Evolutionary conservation across 1,140 invertebrate species (phyloP).

Genomic region (Nephila pilipes): DNA sequence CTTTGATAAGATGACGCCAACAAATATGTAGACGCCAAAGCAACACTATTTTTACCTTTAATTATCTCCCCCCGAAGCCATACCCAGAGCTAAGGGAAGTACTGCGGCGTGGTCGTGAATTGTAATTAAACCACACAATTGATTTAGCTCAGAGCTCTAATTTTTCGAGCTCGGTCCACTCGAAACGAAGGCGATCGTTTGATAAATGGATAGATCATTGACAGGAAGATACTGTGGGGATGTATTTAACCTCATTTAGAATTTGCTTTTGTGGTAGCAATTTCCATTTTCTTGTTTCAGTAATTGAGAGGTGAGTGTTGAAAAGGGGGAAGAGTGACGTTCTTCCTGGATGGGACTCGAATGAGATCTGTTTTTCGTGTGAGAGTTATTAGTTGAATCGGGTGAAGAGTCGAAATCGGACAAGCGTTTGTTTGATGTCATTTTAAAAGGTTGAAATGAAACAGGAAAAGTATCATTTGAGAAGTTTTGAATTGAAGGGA

Average conservation of each 20-base stretch:
- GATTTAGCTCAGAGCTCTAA: constrained; percentile 8
- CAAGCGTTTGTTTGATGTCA: too few relatives aligned
- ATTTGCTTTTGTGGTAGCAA: background rate
- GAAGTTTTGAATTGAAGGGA: too few relatives aligned
- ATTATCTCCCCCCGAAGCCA: background rate
- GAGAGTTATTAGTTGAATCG: background rate
- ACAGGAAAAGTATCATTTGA: too few relatives aligned
- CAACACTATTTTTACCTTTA: constrained; percentile 25
- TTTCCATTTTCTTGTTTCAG: background rate
- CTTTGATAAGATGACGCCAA: background rate
- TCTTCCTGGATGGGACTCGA: background rate
- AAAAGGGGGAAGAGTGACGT: background rate
- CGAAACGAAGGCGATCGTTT: constrained; percentile 7
- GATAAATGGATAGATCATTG: constrained; percentile 16
- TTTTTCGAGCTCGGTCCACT: background rate
- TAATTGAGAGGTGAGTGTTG: background rate
- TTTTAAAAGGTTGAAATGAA: too few relatives aligned
- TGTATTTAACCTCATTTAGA: constrained; percentile 8
- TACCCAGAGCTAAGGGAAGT: background rate
- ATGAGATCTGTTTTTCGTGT: background rate
- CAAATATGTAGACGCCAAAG: background rate
- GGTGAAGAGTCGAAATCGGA: background rate
- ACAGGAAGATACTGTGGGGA: constrained; percentile 6
- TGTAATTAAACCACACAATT: constrained; percentile 16
- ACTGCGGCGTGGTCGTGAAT: constrained; percentile 1